These are phyloP conservation scores for Drosophila mimica DNA, from an alignment of 2,888 invertebrate species.

Conservation along the genomic window DNA sequence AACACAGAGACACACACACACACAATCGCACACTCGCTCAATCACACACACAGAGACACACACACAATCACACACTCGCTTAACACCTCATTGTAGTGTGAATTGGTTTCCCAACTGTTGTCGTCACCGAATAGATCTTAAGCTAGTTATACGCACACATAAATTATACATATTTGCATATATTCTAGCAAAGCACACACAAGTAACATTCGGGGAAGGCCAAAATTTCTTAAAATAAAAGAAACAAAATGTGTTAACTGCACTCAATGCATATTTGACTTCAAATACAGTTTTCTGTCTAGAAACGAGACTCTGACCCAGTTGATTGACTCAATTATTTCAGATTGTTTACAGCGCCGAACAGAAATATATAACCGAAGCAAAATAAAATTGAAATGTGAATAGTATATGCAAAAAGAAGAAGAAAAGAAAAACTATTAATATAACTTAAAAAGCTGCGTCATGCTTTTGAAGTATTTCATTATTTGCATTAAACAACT, in stretches of 20 bases:
- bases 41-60: too few species aligned
- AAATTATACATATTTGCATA: slow-evolving; percentile 27
- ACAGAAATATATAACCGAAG: not conserved
- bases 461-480: slow-evolving; percentile 22
- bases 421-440: not conserved
- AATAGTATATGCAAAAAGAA: not conserved
- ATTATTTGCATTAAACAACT: slow-evolving; percentile 25
- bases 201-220: slow-evolving; percentile 26
- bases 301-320: slow-evolving; percentile 32
- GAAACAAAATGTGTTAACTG: slow-evolving; percentile 26
- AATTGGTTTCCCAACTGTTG: slow-evolving; percentile 38
- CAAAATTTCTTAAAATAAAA: slow-evolving; percentile 47
- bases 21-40: not conserved
- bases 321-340: slow-evolving; percentile 30
- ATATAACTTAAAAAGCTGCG: slow-evolving; percentile 5
- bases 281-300: slow-evolving; percentile 17
- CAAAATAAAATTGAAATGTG: not conserved
- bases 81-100: slow-evolving; percentile 8
- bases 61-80: slow-evolving; percentile 2
- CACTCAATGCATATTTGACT: slow-evolving; percentile 40
- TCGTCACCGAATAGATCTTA: slow-evolving; percentile 15
- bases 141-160: slow-evolving; percentile 25
- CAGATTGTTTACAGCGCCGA: slow-evolving; percentile 4
- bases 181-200: not conserved
- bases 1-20: not conserved